A percentile compares a stretch with the other conserved stretches of the same genome.
These are phyloP conservation scores for Meriones psammophilus DNA, from an alignment of 2,797 vertebrate species.

Conservation along the genomic window DNA sequence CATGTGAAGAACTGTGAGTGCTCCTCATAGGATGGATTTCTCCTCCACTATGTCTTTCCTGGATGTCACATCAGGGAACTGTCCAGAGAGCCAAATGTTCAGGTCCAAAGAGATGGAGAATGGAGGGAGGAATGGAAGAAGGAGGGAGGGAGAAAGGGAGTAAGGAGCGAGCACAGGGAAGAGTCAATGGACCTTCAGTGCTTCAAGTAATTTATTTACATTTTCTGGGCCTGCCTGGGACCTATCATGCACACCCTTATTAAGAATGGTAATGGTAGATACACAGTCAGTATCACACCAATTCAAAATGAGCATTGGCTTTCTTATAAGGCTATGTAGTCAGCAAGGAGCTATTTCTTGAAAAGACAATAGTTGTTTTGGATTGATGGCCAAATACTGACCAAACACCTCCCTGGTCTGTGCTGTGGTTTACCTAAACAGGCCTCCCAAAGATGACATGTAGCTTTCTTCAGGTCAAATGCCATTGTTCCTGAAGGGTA, in stretches of 20 bases:
- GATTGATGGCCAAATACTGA: background rate
- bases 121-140: background rate
- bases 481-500: background rate
- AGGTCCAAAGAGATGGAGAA: background rate
- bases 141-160: background rate
- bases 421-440: background rate
- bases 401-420: background rate
- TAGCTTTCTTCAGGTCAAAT: background rate
- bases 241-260: background rate
- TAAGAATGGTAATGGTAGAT: background rate
- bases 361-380: background rate
- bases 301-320: background rate
- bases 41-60: background rate
- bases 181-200: background rate
- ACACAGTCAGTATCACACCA: background rate
- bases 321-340: background rate
- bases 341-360: background rate
- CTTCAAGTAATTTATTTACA: background rate
- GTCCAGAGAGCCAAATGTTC: background rate
- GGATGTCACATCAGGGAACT: accelerated
- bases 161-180: background rate
- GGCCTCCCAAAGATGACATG: background rate
- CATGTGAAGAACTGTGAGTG: background rate
- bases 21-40: background rate
- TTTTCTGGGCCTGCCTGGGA: background rate